A percentile compares a stretch with the other conserved stretches of the same genome.
Conservation (phyloP, 1,140 invertebrate species). For the Heterodera schachtii region DNA sequence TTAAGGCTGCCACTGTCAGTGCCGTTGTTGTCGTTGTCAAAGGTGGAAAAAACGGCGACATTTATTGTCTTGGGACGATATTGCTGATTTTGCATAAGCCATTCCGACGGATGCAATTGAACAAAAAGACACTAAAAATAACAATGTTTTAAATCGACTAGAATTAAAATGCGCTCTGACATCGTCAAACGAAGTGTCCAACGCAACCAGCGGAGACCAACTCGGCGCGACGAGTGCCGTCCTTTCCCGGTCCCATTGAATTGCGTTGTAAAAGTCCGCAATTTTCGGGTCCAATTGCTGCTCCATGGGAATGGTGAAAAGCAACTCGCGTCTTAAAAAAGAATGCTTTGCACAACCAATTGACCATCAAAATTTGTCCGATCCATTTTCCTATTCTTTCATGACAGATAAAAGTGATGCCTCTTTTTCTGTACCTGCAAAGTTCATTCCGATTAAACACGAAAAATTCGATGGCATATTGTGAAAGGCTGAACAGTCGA, state of each 20-base stretch:
- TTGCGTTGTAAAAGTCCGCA: slow-evolving; percentile 25
- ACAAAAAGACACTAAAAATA: neutral
- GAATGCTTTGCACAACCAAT: too few relatives aligned
- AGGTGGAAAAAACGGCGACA: neutral
- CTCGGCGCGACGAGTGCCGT: neutral
- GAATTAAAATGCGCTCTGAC: too few relatives aligned
- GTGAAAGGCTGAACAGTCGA: slow-evolving; percentile 51
- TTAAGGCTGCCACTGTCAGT: too few relatives aligned
- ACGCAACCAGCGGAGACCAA: slow-evolving; percentile 54
- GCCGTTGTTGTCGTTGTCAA: neutral
- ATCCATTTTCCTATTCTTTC: too few relatives aligned
- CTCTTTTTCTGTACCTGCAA: too few relatives aligned
- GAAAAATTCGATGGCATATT: slow-evolving; percentile 42
- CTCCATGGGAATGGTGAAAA: slow-evolving; percentile 48
- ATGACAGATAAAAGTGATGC: too few relatives aligned
- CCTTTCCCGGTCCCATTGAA: too few relatives aligned
- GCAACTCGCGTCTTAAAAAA: slow-evolving; percentile 30
- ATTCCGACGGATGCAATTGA: neutral
- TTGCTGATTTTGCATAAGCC: neutral
- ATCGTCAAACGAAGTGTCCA: slow-evolving; percentile 42
- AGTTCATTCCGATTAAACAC: neutral
- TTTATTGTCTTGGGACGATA: neutral
- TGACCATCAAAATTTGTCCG: too few relatives aligned
- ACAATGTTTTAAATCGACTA: too few relatives aligned
- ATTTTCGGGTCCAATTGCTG: slow-evolving; percentile 50